These are phyloP conservation scores for Psilopogon haemacephalus DNA, from an alignment of 2,113 vertebrate genomes.

Conservation along the genomic window DNA sequence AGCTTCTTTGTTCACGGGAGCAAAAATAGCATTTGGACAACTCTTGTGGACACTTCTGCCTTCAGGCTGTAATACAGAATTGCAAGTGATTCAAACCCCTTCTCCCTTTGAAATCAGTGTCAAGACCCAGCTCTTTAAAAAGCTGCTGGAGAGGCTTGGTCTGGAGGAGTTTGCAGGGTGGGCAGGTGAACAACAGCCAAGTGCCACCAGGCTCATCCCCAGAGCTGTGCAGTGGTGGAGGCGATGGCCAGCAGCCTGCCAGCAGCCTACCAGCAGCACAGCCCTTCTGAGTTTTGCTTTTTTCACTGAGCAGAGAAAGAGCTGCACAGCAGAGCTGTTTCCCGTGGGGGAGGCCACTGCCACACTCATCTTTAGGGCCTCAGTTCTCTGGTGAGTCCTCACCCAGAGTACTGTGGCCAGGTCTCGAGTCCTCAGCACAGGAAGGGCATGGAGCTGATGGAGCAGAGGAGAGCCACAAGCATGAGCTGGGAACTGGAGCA, in stretches of 20 bases:
- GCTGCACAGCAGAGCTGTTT: background rate
- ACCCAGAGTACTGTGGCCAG: no score
- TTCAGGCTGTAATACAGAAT: background rate
- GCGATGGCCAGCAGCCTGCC: rapidly evolving
- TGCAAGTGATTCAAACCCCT: background rate
- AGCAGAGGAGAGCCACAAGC: no score
- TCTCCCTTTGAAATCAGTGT: background rate
- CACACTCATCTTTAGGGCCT: background rate
- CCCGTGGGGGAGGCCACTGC: background rate
- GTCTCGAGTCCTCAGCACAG: no score
- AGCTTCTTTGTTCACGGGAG: slow-evolving; percentile 40
- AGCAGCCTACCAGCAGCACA: rapidly evolving
- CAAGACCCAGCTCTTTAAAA: background rate
- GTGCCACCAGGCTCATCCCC: rapidly evolving
- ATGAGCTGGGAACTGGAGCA: no score
- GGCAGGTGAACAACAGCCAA: background rate
- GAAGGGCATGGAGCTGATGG: no score
- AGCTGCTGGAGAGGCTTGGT: background rate
- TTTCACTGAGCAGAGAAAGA: background rate
- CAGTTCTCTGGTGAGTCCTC: background rate
- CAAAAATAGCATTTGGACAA: slow-evolving; percentile 55
- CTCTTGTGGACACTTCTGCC: background rate
- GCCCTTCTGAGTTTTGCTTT: background rate
- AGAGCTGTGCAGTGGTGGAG: rapidly evolving
- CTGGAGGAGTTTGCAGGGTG: background rate